Evolutionary conservation across 2,797 vertebrate genomes (phyloP), one percentile per base, ranked within the genome.

Genomic region (Glossophaga mutica): DNA sequence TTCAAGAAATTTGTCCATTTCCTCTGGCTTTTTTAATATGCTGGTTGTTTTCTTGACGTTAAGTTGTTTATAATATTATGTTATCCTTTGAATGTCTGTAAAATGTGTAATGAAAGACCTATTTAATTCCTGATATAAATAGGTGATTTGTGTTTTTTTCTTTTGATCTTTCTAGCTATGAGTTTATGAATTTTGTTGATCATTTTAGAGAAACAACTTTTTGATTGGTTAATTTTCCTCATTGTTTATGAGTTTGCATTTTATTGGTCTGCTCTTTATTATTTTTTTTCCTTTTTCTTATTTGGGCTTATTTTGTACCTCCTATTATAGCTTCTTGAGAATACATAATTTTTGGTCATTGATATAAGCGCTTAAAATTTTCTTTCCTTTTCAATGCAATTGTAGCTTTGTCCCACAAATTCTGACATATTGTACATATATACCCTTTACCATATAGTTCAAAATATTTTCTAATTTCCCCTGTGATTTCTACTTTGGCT

Each of bases 381-480:
- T n/a, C 32, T 86, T 94, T 81, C 10, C 9, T 65, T 85, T 32
- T 82, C 81, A 82, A 70, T 77, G 19, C 21, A 83, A 6, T 83
- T 94, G 39, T 59, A 68, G 50, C 9, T 73, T 81, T 67, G 92
- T 48, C 42, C n/a, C 16, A 91, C 32, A 62, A 89, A 91, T 89
- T 74, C 85, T 83, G 52, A 74, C 5, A 42, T 29, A 21, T 62
- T 85, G 26, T 32, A 59, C 24, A 59, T 62, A 19, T 24, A 32
- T 74, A 44, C 65, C 44, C 48, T 81, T 83, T 89, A 70, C 73
- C 11, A 37, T 44, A 68, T 70, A 83, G 2, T 62, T 93, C 50
- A 83, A 95, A 96, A 67, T 73, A 57, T 34, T 91, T 89, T 82
- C 62, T 90, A 82, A 84, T 44, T 82, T 87, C 22, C 52, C 37